Evolutionary conservation across 2,888 invertebrate species (phyloP).

Genomic region (Carabus problematicus): DNA sequence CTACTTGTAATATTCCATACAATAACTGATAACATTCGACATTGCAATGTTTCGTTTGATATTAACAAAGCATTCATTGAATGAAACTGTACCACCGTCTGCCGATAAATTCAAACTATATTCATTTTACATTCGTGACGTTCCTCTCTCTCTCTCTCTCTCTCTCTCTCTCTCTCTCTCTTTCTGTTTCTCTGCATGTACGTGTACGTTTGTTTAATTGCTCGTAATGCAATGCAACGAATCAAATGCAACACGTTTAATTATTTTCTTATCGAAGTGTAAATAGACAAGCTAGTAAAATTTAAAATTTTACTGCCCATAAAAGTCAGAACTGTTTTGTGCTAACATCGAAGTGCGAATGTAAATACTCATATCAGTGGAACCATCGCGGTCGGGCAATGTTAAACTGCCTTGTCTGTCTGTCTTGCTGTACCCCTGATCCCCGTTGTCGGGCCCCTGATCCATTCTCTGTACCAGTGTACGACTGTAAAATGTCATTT

Average conservation of each 20-base stretch:
- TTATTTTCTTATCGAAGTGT: constrained; percentile 37
- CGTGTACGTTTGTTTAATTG: not conserved
- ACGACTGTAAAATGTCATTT: constrained; percentile 49
- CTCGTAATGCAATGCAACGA: not conserved
- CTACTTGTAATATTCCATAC: too few relatives aligned
- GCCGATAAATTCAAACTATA: not conserved
- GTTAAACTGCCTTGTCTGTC: not conserved
- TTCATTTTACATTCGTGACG: constrained; percentile 33
- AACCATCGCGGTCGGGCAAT: constrained; percentile 8
- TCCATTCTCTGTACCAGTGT: not conserved
- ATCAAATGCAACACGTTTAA: constrained; percentile 29
- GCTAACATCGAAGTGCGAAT: constrained; percentile 39
- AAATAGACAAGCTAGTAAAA: constrained; percentile 33
- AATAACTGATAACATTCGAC: too few relatives aligned
- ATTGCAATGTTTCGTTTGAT: too few relatives aligned
- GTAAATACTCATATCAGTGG: constrained; percentile 34
- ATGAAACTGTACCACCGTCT: too few relatives aligned
- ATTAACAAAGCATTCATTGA: too few relatives aligned
- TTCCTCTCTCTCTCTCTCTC: constrained; percentile 8
- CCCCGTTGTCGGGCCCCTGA: not conserved
- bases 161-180: too few relatives aligned
- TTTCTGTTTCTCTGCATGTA: not conserved
- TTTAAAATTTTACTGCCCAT: constrained; percentile 24
- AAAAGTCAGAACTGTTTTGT: constrained; percentile 35
- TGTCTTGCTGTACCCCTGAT: not conserved